Conservation (phyloP, 2,797 vertebrate genomes). For the Cephalopachus bancanus region DNA sequence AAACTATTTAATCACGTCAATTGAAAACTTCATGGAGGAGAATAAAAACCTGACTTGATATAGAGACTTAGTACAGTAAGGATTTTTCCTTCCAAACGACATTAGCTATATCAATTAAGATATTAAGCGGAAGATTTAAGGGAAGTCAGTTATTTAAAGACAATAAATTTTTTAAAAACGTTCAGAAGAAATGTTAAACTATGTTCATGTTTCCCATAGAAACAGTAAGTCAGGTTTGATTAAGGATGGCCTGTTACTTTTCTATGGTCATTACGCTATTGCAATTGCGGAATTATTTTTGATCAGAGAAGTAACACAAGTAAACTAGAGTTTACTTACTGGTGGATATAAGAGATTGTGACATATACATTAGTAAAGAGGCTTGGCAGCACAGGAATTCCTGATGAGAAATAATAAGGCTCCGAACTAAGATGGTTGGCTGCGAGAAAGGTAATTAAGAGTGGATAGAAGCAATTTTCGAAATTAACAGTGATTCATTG, state of each 20-base stretch:
- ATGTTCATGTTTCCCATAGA: neutral
- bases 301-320: slow-evolving; percentile 47
- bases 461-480: neutral
- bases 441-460: neutral
- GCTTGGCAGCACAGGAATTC: neutral
- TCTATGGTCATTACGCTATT: neutral
- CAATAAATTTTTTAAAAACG: slow-evolving; percentile 64
- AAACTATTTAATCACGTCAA: slow-evolving; percentile 60
- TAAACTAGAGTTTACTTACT: neutral
- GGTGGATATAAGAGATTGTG: neutral
- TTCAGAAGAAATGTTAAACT: slow-evolving; percentile 57
- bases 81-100: neutral
- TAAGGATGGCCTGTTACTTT: slow-evolving; percentile 43
- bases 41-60: slow-evolving; percentile 36
- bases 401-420: neutral
- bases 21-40: slow-evolving; percentile 9
- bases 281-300: neutral
- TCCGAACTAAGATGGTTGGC: neutral
- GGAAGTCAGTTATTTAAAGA: slow-evolving; percentile 64
- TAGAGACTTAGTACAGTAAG: neutral
- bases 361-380: neutral
- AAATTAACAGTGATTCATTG: neutral
- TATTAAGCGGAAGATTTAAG: slow-evolving; percentile 44
- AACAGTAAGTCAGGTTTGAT: neutral
- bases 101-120: slow-evolving; percentile 43